These are phyloP conservation scores for Seriola dumerili DNA, from an alignment of 2,113 vertebrate genomes.

Conservation along the genomic window DNA sequence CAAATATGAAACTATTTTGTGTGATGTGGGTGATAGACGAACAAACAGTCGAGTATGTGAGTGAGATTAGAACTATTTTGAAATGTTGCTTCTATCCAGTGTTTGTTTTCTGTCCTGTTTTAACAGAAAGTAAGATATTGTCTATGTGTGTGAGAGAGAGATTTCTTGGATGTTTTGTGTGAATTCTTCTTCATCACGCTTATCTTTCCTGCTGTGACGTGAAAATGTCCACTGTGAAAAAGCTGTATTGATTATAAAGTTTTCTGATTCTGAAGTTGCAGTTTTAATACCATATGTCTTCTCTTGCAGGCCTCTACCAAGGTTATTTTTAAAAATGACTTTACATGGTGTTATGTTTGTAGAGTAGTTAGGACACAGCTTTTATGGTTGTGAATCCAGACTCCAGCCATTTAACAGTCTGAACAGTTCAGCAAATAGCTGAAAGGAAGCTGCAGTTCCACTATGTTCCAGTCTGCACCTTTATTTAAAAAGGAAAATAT, in stretches of 20 bases:
- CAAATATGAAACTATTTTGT: not conserved
- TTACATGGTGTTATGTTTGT: not conserved
- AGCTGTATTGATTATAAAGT: not conserved
- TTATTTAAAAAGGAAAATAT: not conserved
- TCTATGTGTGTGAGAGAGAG: not conserved
- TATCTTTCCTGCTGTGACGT: not conserved
- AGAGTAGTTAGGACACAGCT: not conserved
- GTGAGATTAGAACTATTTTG: not conserved
- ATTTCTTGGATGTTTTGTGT: not conserved
- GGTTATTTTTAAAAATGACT: no score
- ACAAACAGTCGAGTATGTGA: not conserved
- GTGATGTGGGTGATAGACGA: not conserved
- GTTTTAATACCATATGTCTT: not conserved
- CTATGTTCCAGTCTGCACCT: not conserved
- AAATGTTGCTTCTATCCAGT: not conserved
- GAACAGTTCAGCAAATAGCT: conserved; percentile 1
- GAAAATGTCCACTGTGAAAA: not conserved
- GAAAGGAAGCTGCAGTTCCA: conserved; percentile 3
- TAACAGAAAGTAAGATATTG: not conserved
- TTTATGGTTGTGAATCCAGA: not conserved
- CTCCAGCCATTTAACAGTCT: not conserved
- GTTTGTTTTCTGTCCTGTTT: not conserved
- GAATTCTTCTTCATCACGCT: no score
- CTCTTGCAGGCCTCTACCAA: no score
- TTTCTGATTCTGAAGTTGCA: not conserved